Base-by-base conservation (phyloP, 2,888 invertebrate species). In the Elgonia sp. region DNA sequence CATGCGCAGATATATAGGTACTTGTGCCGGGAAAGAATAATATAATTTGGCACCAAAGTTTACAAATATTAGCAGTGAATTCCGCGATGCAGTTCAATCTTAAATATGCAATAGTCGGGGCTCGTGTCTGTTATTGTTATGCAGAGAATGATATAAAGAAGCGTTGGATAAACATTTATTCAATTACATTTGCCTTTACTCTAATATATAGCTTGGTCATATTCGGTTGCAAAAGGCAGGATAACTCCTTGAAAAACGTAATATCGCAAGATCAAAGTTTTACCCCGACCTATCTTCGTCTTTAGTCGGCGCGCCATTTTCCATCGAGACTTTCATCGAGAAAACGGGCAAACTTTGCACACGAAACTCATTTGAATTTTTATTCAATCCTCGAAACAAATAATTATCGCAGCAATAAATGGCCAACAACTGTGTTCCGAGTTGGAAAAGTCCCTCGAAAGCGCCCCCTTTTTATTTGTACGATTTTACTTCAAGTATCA, bases 231-330 rank as follows among this genome's bases (percentile, higher is more conserved):
- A 89, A 91, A 89, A 85, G 90, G 89, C 84, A 65, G 84, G 81
- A 80, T 69, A 84, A 84, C 91, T 91, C 82, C 90, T 90, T 89
- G 91, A 92, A 92, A 86, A 92, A 92, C 91, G 93, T 92, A 94
- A 94, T 94, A 94, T 93, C 91, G 93, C 89, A 90, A 93, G 93
- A 94, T 94, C 93, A 93, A 93, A 94, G 93, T 94, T 93, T 93
- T 90, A 81, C 89, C 85, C 63, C 86, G 81, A 84, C 81, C 86
- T 80, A 70, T 84, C 70, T 77, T 70, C 80, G 82, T 86, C 82
- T 70, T 82, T 84, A 72, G 88, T 83, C 77, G 84, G 76, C 73
- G 77, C 77, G 39, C 70, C 75, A 77, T 89, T 87, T 79, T 55
- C 83, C 85, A 79, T 86, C 90, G 84, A n/a, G n/a, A 85, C 86